Base-by-base conservation (phyloP, 1,140 invertebrate genomes). In the Conus betulinus region DNA sequence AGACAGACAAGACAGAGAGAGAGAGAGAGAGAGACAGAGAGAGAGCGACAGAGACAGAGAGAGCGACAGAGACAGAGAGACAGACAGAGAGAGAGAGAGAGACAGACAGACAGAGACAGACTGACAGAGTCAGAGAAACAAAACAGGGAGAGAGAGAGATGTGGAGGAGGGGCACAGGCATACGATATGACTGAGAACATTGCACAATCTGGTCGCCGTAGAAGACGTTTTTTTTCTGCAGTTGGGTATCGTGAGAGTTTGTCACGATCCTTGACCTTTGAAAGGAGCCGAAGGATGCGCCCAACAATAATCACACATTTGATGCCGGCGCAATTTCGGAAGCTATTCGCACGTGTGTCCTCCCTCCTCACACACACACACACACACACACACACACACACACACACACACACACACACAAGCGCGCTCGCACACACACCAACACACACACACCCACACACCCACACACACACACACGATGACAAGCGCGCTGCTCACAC, bases 71-170 rank as follows among this genome's bases (percentile, higher is more conserved):
- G 79, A 81, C 0, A 53, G 13, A 53, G 53, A 13, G 63, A 71
- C 15, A 85, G 63, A 71, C 23, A 67, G 57, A 85, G 60, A 85
- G 27, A 39, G 0, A 83, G 81, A 83, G 11, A 83, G 51, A 63
- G 83, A 63, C n/a, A 84, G 83, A 84, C 5, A 84, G 25, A 63
- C 39, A 84, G 55, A 67, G 39, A 84, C 20, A 84, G 57, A 84
- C 8, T 25, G 83, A 84, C 13, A 84, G 60, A 84, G 27, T 7
- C 55, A 67, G 83, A 51, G 8, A 84, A 55, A 84, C 23, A 84
- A 53, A 51, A 81, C 20, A 81, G 15, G 53, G 78, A 81, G 51
- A 81, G 79, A 53, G 79, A 81, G 79, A 81, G 51, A 53, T 52
- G 53, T 13, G 25, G 13, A 53, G 53, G 51, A 23, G 51, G 53